phyloP scores from a whole-genome alignment of 2,888 invertebrate genomes.

The Camponotus fellah region DNA sequence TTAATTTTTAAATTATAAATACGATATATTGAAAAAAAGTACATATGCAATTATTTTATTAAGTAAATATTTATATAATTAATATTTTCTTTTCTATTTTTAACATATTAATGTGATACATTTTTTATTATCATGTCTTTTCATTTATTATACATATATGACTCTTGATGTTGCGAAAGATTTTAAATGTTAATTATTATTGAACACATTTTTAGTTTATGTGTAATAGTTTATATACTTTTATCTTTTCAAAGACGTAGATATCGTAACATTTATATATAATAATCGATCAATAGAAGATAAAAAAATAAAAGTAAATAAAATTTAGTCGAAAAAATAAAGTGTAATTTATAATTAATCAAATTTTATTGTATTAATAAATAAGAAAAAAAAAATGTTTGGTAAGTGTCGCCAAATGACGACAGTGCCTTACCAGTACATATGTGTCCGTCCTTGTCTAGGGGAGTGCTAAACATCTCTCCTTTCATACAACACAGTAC shows the following conservation, averaged over 20 bases:
- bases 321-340: not conserved
- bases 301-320: not conserved
- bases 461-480: slow-evolving; percentile 98
- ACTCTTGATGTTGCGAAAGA: not conserved
- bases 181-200: not conserved
- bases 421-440: slow-evolving; percentile 85
- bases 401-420: slow-evolving; percentile 80
- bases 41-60: not conserved
- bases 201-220: not conserved
- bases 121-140: not conserved
- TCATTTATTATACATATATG: slow-evolving; percentile 2
- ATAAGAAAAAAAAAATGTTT: slow-evolving; percentile 74
- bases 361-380: not conserved
- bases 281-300: not conserved
- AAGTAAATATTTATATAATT: not conserved
- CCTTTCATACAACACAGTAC: slow-evolving; percentile 97
- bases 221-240: not conserved
- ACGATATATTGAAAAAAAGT: not conserved
- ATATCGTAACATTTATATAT: not conserved
- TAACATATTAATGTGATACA: not conserved
- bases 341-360: not conserved
- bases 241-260: not conserved
- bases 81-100: not conserved
- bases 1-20: not conserved
- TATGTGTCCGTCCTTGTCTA: slow-evolving; percentile 91